Base-by-base conservation (phyloP, 1,140 invertebrate genomes). In the Mizuhopecten yessoensis region DNA sequence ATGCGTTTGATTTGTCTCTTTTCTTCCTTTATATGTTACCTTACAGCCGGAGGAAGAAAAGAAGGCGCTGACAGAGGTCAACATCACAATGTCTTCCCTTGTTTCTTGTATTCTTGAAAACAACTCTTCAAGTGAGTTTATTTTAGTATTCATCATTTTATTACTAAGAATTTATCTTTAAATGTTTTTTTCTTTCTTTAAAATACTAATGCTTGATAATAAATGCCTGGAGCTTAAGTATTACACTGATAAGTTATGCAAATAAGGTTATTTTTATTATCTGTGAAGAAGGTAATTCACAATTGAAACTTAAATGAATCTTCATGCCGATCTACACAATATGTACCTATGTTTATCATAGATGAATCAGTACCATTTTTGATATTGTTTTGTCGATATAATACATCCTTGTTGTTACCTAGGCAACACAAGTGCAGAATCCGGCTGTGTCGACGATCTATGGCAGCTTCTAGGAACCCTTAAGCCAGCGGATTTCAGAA, bases 381-480 rank as follows among this genome's bases (percentile, higher is more conserved):
- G n/a, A n/a, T n/a, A n/a, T n/a, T 36, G 23, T 42, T 29, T 88
- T 45, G 42, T 9, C 17, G 17, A 39, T 13, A 39, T 7, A 7
- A 39, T 39, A 7, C 13, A 13, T 0, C 13, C n/a, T 34, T 39
- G 34, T 88, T 33, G n/a, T 29, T 39, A 2, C 3, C 33, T 11
- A 88, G 87, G 15, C n/a, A 42, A 36, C 9, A 23, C 36, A 17
- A 88, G 5, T 0, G 33, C 7, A 5, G 29, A n/a, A 29, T 1
- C 87, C 5, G 87, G 39, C 34, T 88, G 87, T 45, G 87, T 88
- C 23, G 39, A 42, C 15, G 33, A 88, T 23, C 87, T 88, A 36
- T 33, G 39, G 34, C 34, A 88, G 11, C 34, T 45, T 29, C 34
- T 88, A 9, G 39, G 33, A 29, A 11, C 34, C 0, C 39, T 88